Base-by-base conservation (phyloP, 2,888 invertebrate species). In the Carcina quercana region DNA sequence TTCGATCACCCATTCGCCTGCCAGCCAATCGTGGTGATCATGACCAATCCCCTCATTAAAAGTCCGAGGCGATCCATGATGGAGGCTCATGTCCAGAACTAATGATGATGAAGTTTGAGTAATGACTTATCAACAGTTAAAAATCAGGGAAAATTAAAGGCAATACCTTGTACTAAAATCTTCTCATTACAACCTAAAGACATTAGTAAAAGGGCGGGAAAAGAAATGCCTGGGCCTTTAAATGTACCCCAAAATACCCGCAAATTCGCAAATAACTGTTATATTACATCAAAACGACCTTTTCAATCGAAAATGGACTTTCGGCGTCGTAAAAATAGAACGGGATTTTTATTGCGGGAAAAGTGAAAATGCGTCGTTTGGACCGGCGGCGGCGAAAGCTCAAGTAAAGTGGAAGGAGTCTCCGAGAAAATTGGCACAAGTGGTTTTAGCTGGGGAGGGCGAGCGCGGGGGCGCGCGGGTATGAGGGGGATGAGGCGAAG, bases 341-440 rank as follows among this genome's bases (percentile, higher is more conserved):
- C 36, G 57, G 53, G 45, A 43, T 56, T 60, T 66, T 53, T 50
- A 51, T 50, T 53, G 38, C 30, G 34, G 33, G 35, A 34, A 43
- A 49, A 53, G 45, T 54, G 59, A 48, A 59, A 51, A 63, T 73
- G 64, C 45, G 66, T 43, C 63, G 51, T 69, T 65, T 56, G 45
- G 59, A 45, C 47, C 42, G 50, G 58, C 42, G 47, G 45, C 42
- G 47, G 52, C 57, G 62, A 59, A 65, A 74, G 75, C 73, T 74
- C 71, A 69, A 78, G 74, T 75, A 78, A 78, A 82, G 74, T 79
- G 74, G 78, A 75, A 75, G 73, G 68, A 79, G 78, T 74, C 75
- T 61, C 73, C 65, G 67, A 76, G 76, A 82, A 80, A 82, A 83
- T 85, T 80, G 84, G 85, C 79, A 84, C 82, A 83, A 85, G 84